Conservation (phyloP, 2,797 vertebrate species). For the Falco concolor region DNA sequence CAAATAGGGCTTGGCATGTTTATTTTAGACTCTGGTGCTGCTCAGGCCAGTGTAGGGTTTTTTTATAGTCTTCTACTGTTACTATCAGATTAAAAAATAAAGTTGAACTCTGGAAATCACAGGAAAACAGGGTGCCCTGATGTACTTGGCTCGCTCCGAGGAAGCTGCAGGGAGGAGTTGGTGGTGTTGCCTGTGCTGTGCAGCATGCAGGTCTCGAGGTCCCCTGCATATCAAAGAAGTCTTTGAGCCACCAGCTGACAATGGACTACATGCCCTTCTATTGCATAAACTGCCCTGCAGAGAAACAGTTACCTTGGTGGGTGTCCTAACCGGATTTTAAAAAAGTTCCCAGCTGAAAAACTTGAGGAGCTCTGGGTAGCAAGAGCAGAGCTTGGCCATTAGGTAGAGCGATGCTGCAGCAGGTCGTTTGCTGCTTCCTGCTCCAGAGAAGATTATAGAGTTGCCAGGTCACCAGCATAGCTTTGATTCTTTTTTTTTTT, state of each 20-base stretch:
- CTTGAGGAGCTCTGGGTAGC: background rate
- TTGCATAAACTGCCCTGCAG: background rate
- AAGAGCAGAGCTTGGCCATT: background rate
- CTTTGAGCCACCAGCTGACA: background rate
- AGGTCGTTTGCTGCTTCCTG: background rate
- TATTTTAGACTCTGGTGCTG: slow-evolving; percentile 52
- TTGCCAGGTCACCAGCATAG: background rate
- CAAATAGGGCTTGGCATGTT: slow-evolving; percentile 62
- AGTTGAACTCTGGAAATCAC: slow-evolving; percentile 20
- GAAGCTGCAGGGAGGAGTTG: background rate
- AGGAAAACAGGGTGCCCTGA: background rate
- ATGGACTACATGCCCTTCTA: background rate
- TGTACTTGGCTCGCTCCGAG: background rate
- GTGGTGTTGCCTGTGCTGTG: rapidly evolving
- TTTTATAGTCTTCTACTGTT: slow-evolving; percentile 55
- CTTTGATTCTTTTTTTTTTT: background rate
- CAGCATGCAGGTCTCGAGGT: rapidly evolving
- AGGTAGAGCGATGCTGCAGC: background rate
- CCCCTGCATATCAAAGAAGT: background rate
- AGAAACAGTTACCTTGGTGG: background rate
- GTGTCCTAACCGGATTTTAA: background rate
- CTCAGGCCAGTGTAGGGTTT: slow-evolving; percentile 5
- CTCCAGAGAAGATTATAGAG: background rate
- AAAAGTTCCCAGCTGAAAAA: background rate
- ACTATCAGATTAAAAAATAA: slow-evolving; percentile 43